phyloP scores from a whole-genome alignment of 2,113 vertebrate genomes.

The Verasper variegatus region DNA sequence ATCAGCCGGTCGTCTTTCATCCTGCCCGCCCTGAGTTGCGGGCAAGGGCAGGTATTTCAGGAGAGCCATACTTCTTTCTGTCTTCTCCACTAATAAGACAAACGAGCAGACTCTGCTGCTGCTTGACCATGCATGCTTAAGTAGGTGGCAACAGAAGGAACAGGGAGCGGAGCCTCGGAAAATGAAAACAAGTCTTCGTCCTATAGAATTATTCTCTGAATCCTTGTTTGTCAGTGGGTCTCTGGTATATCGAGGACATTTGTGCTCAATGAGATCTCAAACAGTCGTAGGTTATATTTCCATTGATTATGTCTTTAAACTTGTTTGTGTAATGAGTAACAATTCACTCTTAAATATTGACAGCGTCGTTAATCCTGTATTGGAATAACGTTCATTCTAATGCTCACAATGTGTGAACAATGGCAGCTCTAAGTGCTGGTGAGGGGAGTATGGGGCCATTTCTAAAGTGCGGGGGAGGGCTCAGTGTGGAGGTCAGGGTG shows the following conservation, averaged over 20 bases:
- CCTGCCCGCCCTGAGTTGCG: constrained; percentile 66
- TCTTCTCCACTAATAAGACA: constrained; percentile 88
- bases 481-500: too few relatives aligned
- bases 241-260: constrained; percentile 3
- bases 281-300: not conserved
- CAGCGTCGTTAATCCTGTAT: not conserved
- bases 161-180: constrained; percentile 51
- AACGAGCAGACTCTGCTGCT: constrained; percentile 84
- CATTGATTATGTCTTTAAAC: not conserved
- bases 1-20: constrained; percentile 63
- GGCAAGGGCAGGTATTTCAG: constrained; percentile 81
- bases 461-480: too few relatives aligned
- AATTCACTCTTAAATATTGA: too few relatives aligned
- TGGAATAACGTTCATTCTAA: not conserved
- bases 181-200: constrained; percentile 47
- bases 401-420: too few relatives aligned
- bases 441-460: too few relatives aligned
- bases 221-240: constrained; percentile 12
- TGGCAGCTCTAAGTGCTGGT: too few relatives aligned
- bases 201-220: constrained; percentile 9
- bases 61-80: constrained; percentile 83
- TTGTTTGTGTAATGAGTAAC: too few relatives aligned
- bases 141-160: constrained; percentile 71
- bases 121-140: constrained; percentile 87
- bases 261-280: not conserved